Conservation (phyloP, 2,113 vertebrate species). For the Anoura caudifer region DNA sequence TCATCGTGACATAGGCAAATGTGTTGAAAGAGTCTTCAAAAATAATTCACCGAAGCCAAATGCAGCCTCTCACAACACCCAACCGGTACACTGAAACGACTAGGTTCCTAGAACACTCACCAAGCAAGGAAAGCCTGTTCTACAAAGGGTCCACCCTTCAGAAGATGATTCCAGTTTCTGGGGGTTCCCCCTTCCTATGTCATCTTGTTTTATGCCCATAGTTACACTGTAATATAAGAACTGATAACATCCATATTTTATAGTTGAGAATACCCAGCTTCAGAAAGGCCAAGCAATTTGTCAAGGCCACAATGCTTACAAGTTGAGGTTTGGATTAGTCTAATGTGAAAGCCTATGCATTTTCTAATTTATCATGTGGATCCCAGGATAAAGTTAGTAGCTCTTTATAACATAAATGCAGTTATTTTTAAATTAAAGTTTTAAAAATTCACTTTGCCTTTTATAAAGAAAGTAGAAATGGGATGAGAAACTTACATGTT, state of each 20-base stretch:
- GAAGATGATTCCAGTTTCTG: no score
- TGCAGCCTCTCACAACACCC: no score
- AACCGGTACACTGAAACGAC: no score
- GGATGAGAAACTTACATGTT: not conserved
- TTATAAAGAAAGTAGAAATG: constrained; percentile 29
- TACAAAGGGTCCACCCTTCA: no score
- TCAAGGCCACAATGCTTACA: not conserved
- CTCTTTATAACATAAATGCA: not conserved
- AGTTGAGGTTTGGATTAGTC: not conserved
- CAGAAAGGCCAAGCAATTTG: not conserved
- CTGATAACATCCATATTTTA: not conserved
- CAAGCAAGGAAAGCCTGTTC: no score
- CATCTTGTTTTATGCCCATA: not conserved
- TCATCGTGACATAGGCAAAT: no score
- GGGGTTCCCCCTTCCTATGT: not conserved
- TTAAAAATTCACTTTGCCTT: not conserved
- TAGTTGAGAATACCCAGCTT: not conserved
- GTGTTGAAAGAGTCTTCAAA: no score
- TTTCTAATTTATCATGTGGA: not conserved
- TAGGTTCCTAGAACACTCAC: no score
- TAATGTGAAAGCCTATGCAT: not conserved
- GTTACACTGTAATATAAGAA: not conserved
- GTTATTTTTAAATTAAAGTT: not conserved
- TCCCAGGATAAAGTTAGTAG: not conserved
- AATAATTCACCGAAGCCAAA: no score